A percentile compares a stretch with the other conserved stretches of the same genome.
These are phyloP conservation scores for Trichogramma pretiosum DNA, from an alignment of 1,140 invertebrate species.

Conservation along the genomic window DNA sequence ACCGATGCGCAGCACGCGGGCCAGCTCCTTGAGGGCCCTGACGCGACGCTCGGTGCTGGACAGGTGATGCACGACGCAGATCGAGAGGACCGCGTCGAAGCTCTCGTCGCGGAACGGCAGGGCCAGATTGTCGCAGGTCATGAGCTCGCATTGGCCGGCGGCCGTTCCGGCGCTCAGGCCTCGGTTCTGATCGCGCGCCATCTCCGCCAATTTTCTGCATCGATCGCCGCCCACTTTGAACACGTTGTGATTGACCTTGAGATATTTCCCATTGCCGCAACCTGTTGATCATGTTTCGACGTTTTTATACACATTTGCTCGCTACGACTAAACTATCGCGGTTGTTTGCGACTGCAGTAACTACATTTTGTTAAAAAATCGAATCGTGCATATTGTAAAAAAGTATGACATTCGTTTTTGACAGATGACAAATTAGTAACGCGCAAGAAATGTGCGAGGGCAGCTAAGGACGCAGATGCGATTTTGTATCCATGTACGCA, in stretches of 20 bases:
- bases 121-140: conserved; percentile 81
- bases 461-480: too few species aligned
- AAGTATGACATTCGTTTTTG: too few species aligned
- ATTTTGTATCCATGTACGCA: too few species aligned
- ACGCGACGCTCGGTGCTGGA: conserved; percentile 84
- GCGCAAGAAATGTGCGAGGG: too few species aligned
- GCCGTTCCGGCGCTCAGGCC: conserved; percentile 43
- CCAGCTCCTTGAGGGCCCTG: conserved; percentile 76
- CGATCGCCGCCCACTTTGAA: conserved; percentile 82
- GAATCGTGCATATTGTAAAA: too few species aligned
- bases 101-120: conserved; percentile 86
- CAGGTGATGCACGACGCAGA: conserved; percentile 92
- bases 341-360: too few species aligned
- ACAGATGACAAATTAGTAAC: too few species aligned
- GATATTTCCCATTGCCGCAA: conserved; percentile 89
- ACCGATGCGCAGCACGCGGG: conserved; percentile 79
- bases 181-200: conserved; percentile 74
- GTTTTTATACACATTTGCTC: too few species aligned
- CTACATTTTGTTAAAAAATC: too few species aligned
- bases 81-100: conserved; percentile 89
- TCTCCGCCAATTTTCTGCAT: conserved; percentile 68
- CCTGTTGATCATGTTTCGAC: too few species aligned
- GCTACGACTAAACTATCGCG: too few species aligned
- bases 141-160: conserved; percentile 44
- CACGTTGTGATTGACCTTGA: conserved; percentile 75